Conservation (phyloP, 1,140 invertebrate species). For the Aradophagus sp. region DNA sequence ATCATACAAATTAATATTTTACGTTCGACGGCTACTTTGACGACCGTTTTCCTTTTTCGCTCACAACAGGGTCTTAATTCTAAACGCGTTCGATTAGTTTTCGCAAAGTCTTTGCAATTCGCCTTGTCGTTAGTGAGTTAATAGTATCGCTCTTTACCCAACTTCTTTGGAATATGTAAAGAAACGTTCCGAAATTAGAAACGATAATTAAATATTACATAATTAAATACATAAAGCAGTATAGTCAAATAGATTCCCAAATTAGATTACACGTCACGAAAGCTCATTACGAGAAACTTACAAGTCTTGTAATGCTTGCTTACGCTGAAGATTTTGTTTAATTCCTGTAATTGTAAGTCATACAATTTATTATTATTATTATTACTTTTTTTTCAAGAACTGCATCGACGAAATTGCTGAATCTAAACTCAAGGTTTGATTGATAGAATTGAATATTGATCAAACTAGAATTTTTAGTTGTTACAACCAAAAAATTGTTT, state of each 20-base stretch:
- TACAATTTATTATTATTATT: too few species aligned
- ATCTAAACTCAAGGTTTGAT: too few species aligned
- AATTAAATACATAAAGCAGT: constrained; percentile 16
- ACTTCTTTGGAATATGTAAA: too few species aligned
- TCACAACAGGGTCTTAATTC: not conserved
- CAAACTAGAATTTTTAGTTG: too few species aligned
- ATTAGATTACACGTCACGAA: constrained; percentile 33
- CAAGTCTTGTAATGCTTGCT: constrained; percentile 42
- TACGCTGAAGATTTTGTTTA: constrained; percentile 17
- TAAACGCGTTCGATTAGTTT: not conserved
- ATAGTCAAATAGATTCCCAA: constrained; percentile 40
- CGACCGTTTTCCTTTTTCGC: not conserved
- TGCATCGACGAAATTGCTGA: too few species aligned
- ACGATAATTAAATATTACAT: constrained; percentile 25
- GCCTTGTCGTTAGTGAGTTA: too few species aligned
- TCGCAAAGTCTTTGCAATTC: not conserved
- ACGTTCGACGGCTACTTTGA: constrained; percentile 5
- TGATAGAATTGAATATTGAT: too few species aligned
- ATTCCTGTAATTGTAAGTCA: constrained; percentile 31
- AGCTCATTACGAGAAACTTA: constrained; percentile 44
- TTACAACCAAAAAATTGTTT: too few species aligned
- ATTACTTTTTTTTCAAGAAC: too few species aligned
- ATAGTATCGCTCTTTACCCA: too few species aligned
- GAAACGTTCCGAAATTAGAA: constrained; percentile 15
- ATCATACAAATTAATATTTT: constrained; percentile 33